Conservation (phyloP, 2,113 vertebrate genomes). For the Psephotus haematonotus region DNA sequence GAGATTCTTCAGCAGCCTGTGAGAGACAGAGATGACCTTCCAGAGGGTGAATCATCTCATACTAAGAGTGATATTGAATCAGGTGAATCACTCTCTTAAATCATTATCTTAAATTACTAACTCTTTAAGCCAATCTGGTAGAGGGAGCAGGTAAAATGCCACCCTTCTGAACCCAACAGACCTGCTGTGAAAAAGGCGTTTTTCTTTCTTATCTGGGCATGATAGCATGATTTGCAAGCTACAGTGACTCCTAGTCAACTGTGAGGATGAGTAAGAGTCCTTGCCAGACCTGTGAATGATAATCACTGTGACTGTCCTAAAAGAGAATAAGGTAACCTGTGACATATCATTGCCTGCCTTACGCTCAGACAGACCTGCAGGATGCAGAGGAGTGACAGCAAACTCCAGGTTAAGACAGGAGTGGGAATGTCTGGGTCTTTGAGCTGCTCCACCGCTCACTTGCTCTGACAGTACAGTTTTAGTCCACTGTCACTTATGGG, state of each 20-base stretch:
- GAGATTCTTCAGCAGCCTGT: not conserved
- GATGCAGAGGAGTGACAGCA: not conserved
- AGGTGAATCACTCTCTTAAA: not conserved
- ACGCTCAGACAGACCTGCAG: not conserved
- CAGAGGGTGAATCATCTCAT: not conserved
- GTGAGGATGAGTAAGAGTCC: not conserved
- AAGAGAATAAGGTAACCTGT: not conserved
- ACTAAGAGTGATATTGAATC: not conserved
- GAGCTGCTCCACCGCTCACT: not conserved
- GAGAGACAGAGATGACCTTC: not conserved
- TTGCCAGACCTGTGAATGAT: not conserved
- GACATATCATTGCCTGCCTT: not conserved
- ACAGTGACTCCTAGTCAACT: not conserved
- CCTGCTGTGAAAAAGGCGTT: not conserved
- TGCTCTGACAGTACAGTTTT: not conserved
- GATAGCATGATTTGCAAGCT: not conserved
- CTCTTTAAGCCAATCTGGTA: not conserved
- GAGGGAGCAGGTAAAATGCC: not conserved
- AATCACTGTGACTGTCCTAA: not conserved
- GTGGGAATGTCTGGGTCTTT: not conserved
- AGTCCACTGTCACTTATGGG: rapidly evolving
- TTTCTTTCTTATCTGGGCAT: not conserved
- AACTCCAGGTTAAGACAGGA: not conserved
- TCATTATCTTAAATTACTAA: not conserved
- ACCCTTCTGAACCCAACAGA: not conserved